These are phyloP conservation scores for Euplagia quadripunctaria DNA, from an alignment of 2,888 invertebrate genomes.

Conservation along the genomic window DNA sequence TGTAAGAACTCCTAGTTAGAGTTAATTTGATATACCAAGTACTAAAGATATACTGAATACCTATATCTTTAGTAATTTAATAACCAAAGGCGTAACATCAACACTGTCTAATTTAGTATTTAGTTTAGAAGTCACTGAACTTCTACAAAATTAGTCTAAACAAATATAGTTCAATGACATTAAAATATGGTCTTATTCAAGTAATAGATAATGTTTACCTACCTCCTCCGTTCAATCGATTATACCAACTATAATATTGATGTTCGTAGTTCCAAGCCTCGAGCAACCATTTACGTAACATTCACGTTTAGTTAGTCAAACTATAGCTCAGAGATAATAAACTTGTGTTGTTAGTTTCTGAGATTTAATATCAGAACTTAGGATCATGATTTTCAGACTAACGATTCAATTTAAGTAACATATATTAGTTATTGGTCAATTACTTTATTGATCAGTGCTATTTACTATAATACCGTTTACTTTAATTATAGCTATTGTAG, in stretches of 20 bases:
- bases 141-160: background rate
- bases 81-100: background rate
- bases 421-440: too few species aligned
- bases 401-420: too few species aligned
- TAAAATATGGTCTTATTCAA: background rate
- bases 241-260: conserved; percentile 7
- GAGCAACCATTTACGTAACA: conserved; percentile 7
- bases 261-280: conserved; percentile 3
- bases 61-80: background rate
- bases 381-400: too few species aligned
- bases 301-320: background rate
- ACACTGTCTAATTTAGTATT: background rate
- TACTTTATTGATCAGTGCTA: too few species aligned
- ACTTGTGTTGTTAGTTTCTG: too few species aligned
- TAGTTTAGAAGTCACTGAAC: conserved; percentile 8
- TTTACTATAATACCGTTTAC: too few species aligned
- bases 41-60: background rate
- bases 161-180: conserved; percentile 11
- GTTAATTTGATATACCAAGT: background rate
- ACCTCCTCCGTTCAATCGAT: conserved; percentile 2
- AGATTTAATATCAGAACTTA: too few species aligned
- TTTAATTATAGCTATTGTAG: too few species aligned
- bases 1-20: background rate
- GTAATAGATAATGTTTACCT: conserved; percentile 2
- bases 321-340: background rate